Evolutionary conservation across 1,140 invertebrate species (phyloP).

Genomic region (Galleria mellonella): DNA sequence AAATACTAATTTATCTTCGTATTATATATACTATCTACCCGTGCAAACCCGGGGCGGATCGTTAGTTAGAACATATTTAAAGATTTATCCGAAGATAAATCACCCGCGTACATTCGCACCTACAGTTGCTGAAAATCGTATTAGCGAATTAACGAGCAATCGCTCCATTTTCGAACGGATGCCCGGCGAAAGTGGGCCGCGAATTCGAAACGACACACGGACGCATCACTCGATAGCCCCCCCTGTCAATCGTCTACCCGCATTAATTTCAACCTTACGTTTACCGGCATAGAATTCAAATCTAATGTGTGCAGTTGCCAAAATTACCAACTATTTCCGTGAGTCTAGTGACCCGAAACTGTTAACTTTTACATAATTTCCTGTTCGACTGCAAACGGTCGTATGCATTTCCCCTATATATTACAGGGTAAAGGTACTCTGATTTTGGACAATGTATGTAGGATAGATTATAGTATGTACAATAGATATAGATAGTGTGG

Average conservation of each 20-base stretch:
- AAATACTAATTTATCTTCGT: too few species aligned
- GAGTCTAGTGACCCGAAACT: slow-evolving; percentile 4
- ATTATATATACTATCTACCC: too few species aligned
- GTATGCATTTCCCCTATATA: too few species aligned
- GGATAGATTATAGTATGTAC: too few species aligned
- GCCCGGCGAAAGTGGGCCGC: slow-evolving; percentile 49
- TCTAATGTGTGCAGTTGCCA: neutral
- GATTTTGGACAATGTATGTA: too few species aligned
- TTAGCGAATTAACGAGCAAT: slow-evolving; percentile 42
- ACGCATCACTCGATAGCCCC: slow-evolving; percentile 22
- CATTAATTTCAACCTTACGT: slow-evolving; percentile 5
- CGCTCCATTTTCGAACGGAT: slow-evolving; percentile 46
- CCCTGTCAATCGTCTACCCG: neutral
- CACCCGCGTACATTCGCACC: slow-evolving; percentile 1
- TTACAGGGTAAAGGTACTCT: too few species aligned
- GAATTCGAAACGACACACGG: slow-evolving; percentile 17
- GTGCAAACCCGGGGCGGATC: too few species aligned
- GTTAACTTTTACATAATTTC: slow-evolving; percentile 12
- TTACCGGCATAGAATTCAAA: neutral
- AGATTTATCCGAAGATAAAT: neutral
- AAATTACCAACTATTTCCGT: slow-evolving; percentile 1
- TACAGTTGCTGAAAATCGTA: slow-evolving; percentile 40
- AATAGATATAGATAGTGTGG: too few species aligned
- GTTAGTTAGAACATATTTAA: too few species aligned
- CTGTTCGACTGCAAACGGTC: neutral